Evolutionary conservation across 2,888 invertebrate species (phyloP).

Genomic region (Netelia inedita): DNA sequence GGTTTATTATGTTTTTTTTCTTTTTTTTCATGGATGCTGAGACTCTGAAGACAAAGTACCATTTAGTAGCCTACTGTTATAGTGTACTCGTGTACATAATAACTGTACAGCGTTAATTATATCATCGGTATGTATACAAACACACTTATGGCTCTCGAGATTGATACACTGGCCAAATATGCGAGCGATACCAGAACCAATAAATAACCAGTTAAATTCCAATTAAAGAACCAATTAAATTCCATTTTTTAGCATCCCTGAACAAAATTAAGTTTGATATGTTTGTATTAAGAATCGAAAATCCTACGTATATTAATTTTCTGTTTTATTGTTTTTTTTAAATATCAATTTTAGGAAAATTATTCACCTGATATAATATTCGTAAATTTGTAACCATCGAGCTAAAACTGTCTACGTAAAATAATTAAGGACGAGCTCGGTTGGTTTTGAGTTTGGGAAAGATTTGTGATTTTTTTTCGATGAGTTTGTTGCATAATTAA

Average conservation of each 20-base stretch:
- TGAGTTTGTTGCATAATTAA: slow-evolving; percentile 67
- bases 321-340: too few relatives aligned
- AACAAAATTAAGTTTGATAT: too few relatives aligned
- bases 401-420: too few relatives aligned
- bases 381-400: too few relatives aligned
- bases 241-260: neutral
- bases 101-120: neutral
- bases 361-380: too few relatives aligned
- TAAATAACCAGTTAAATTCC: slow-evolving; percentile 38
- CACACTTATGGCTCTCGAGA: neutral
- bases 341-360: too few relatives aligned
- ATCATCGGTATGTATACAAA: neutral
- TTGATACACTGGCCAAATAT: neutral
- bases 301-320: too few relatives aligned
- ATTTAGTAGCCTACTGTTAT: neutral
- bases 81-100: neutral
- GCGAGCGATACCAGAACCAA: slow-evolving; percentile 33
- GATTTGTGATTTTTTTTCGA: slow-evolving; percentile 10
- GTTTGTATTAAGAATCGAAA: too few relatives aligned
- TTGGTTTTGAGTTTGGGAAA: too few relatives aligned
- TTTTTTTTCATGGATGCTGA: neutral
- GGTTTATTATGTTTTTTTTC: neutral
- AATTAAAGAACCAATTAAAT: slow-evolving; percentile 22
- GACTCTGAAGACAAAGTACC: slow-evolving; percentile 8
- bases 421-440: too few relatives aligned